Evolutionary conservation across 35 echinoderm and acorn worm genomes (phyloP).

Genomic region (Eucidaris tribuloides): DNA sequence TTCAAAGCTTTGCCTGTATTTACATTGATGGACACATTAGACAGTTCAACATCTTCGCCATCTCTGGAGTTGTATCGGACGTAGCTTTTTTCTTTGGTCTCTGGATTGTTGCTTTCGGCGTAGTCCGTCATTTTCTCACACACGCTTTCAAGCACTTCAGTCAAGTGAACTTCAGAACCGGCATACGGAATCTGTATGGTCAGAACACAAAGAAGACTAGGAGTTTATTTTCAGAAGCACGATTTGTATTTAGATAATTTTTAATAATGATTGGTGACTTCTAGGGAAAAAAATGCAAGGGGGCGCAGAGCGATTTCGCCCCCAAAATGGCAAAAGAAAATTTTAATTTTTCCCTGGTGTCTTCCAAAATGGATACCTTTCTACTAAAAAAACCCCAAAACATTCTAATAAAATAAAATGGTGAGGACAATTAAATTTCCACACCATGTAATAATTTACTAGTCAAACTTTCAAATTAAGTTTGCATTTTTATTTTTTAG

Average conservation of each 20-base stretch:
- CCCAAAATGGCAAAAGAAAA: not conserved
- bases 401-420: too few relatives aligned
- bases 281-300: not conserved
- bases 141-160: slow-evolving; percentile 50
- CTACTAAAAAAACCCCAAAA: too few relatives aligned
- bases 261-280: not conserved
- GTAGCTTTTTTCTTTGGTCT: slow-evolving; percentile 46
- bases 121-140: slow-evolving; percentile 78
- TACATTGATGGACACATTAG: slow-evolving; percentile 13
- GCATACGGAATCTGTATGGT: slow-evolving; percentile 54
- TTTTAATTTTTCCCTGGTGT: not conserved
- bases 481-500: too few relatives aligned
- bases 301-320: not conserved
- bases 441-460: too few relatives aligned
- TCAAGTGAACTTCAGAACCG: slow-evolving; percentile 61
- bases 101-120: slow-evolving; percentile 40
- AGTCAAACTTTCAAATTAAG: too few relatives aligned
- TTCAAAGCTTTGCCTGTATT: slow-evolving; percentile 29
- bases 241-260: not conserved
- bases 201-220: not conserved
- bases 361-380: not conserved
- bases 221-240: not conserved
- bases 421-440: too few relatives aligned
- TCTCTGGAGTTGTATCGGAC: slow-evolving; percentile 51
- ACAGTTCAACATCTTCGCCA: slow-evolving; percentile 28